Evolutionary conservation across 1,140 invertebrate genomes (phyloP), one percentile per base, ranked within the genome.

Genomic region (Temnothorax longispinosus): DNA sequence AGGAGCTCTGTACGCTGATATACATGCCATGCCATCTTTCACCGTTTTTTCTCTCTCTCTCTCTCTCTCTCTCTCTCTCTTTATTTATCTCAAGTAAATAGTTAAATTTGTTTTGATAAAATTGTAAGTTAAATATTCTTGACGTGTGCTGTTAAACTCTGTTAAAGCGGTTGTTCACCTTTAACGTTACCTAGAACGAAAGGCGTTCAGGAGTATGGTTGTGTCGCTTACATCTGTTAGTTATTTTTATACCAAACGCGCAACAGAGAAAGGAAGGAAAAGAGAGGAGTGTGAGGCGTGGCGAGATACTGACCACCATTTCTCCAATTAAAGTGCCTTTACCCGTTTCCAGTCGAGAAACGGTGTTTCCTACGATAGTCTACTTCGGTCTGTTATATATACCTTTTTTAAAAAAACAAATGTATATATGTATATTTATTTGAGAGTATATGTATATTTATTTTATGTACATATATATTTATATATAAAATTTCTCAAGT

Each of bases 261-360:
- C 41, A 65, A 87, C 41, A 82, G 78, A 84, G 77, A 82, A 84
- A 87, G 65, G 64, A 50, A 87, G 47, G 81, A 72, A 87, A 81
- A 82, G 64, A 84, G 35, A 86, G 44, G 44, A 78, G 75, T 71
- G 44, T 52, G 65, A 87, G 65, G 67, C 35, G 64, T 82, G 77
- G 85, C 52, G 56, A 44, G 78, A 84, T 71, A 81, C 56, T 82
- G 77, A 80, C 67, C 65, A 82, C 76, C 65, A 86, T 86, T 82
- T 82, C 77, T 71, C 65, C 58, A 86, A 86, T 86, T 86, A 86
- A 86, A 86, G 77, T 86, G 77, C 77, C 85, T 82, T 82, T 72
- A 35, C 54, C 50, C 27, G 52, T 86, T 86, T 77, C 27, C 54
- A 74, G 41, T 54, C 5, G 44, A 82, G 54, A 74, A 84, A 75